These are phyloP conservation scores for Porites evermanni DNA, from an alignment of 92 coral and sea anemone species.

Conservation along the genomic window DNA sequence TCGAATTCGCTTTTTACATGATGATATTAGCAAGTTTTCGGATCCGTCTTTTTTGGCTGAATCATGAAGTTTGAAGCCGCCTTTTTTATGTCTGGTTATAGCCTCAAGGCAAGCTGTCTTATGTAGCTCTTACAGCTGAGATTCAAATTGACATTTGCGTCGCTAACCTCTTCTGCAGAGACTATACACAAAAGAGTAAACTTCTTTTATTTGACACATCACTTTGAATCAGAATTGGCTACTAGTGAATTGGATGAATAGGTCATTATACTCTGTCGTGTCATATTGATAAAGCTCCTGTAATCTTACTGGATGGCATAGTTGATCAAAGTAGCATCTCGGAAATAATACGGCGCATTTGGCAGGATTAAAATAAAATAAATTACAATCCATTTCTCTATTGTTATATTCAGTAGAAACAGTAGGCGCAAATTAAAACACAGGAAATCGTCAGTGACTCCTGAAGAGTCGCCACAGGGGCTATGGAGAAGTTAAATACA, in stretches of 20 bases:
- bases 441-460: neutral
- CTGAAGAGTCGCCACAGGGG: neutral
- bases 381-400: conserved; percentile 19
- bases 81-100: neutral
- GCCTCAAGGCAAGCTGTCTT: conserved; percentile 4
- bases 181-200: neutral
- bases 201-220: conserved; percentile 26
- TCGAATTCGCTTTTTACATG: too few relatives aligned
- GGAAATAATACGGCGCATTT: conserved; percentile 13
- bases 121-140: neutral
- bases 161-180: conserved; percentile 13
- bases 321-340: conserved; percentile 8
- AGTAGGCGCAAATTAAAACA: neutral
- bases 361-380: conserved; percentile 31
- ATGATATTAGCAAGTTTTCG: too few relatives aligned
- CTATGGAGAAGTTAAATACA: neutral
- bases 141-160: conserved; percentile 5
- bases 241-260: conserved; percentile 22
- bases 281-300: conserved; percentile 35
- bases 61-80: neutral
- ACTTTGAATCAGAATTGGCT: conserved; percentile 36
- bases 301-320: conserved; percentile 29
- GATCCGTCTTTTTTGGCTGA: neutral
- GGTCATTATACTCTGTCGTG: conserved; percentile 18
- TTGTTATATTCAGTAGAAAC: conserved; percentile 14